Base-by-base conservation (phyloP, 2,113 vertebrate genomes). In the Clarias magur region DNA sequence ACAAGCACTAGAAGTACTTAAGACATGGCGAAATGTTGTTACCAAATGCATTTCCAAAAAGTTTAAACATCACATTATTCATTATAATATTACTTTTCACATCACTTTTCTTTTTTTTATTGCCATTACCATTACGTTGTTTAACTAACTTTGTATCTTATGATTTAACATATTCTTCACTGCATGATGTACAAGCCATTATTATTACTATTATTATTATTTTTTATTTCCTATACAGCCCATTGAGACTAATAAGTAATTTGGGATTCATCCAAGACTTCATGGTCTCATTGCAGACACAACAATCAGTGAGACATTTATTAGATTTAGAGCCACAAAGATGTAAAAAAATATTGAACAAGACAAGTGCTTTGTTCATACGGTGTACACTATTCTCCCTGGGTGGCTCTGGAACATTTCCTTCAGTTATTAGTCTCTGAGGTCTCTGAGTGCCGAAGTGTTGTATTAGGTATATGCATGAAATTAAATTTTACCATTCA, bases 211-310 rank as follows among this genome's bases (percentile, higher is more conserved):
- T 38, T 3, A 38, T 38, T 38, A 38, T 38, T 38, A 38, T 38
- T 48, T 42, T 48, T 76, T 12, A 5, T 79, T n/a, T 79, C 27
- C 23, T 79, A n/a, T 27, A 1, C 10, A 54, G 42, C 6, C 10
- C 73, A 53, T 23, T 76, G 21, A 23, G 48, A 78, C 21, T 53
- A 78, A 78, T 23, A n/a, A 53, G 25, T 27, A 4, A 4, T 78
- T 79, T 79, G 25, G 75, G 75, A 79, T 79, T 79, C 25, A 56
- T 27, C 53, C 75, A n/a, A 79, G 75, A 59, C 27, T 59, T 30
- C 17, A 30, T 27, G 56, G 10, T 34, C 9, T 57, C 2, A 80
- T 21, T 30, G 42, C 21, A 53, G 42, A 53, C 15, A 57, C 13
- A 79, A 19, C 23, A 57, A 57, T 30, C 25, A 80, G 1, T 27